Percentiles rank a stretch among this genome's conserved stretches.
phyloP scores from a whole-genome alignment of 2,888 invertebrate species.

The Fabriciana adippe region DNA sequence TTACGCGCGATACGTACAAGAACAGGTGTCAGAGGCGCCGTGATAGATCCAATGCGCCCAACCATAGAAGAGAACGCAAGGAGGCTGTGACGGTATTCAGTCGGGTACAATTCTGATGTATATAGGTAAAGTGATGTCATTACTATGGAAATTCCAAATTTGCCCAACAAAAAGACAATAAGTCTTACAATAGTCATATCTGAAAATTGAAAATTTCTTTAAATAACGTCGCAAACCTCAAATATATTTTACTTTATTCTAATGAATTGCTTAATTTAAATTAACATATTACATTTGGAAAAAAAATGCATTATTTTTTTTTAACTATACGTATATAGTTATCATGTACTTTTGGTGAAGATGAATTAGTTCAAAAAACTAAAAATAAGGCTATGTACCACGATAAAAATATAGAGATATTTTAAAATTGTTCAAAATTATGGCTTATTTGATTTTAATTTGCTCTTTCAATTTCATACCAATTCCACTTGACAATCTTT shows the following conservation, averaged over 20 bases:
- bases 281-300: too few species aligned
- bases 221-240: background rate
- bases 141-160: conserved; percentile 84
- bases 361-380: too few species aligned
- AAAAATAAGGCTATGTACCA: too few species aligned
- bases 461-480: background rate
- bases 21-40: conserved; percentile 86
- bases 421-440: too few species aligned
- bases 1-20: conserved; percentile 69
- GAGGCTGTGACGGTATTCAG: conserved; percentile 85
- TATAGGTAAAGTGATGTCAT: conserved; percentile 85
- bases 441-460: background rate
- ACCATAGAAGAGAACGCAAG: conserved; percentile 87
- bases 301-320: too few species aligned
- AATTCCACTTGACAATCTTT: too few species aligned
- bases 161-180: conserved; percentile 82
- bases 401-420: too few species aligned
- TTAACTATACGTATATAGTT: too few species aligned
- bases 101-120: conserved; percentile 88
- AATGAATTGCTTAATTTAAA: too few species aligned
- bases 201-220: conserved; percentile 14
- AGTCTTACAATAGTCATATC: conserved; percentile 56
- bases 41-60: conserved; percentile 86
- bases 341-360: too few species aligned
- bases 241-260: too few species aligned